Evolutionary conservation across 2,797 vertebrate genomes (phyloP).

Genomic region (Scomberomorus guttatus): DNA sequence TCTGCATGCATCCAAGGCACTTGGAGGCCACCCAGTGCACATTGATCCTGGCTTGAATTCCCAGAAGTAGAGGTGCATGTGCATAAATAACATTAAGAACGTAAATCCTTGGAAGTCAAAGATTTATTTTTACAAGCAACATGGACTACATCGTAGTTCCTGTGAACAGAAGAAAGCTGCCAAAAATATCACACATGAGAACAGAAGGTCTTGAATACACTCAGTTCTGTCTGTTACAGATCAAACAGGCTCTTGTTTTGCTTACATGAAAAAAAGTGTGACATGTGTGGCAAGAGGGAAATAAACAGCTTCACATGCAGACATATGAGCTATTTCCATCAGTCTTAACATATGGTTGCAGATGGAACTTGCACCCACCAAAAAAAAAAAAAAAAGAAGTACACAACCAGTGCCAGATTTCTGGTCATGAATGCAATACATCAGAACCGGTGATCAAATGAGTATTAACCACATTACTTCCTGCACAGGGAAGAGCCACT

Average conservation of each 20-base stretch:
- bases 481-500: slow-evolving; percentile 66
- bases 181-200: slow-evolving; percentile 8
- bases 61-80: slow-evolving; percentile 28
- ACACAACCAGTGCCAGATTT: slow-evolving; percentile 32
- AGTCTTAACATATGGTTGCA: slow-evolving; percentile 16
- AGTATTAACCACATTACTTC: slow-evolving; percentile 77
- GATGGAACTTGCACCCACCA: slow-evolving; percentile 14
- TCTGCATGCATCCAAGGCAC: slow-evolving; percentile 41
- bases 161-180: slow-evolving; percentile 22
- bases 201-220: slow-evolving; percentile 21
- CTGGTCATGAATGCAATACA: slow-evolving; percentile 52
- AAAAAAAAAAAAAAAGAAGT: slow-evolving; percentile 27
- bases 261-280: background rate
- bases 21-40: slow-evolving; percentile 40
- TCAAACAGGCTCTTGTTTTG: slow-evolving; percentile 18
- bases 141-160: background rate
- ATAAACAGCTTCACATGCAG: slow-evolving; percentile 26
- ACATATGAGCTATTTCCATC: slow-evolving; percentile 27
- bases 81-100: slow-evolving; percentile 34
- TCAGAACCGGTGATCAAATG: slow-evolving; percentile 66
- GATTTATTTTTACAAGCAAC: slow-evolving; percentile 45
- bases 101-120: slow-evolving; percentile 23
- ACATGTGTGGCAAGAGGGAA: slow-evolving; percentile 23
- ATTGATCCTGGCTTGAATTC: background rate
- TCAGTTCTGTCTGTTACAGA: slow-evolving; percentile 21